A percentile compares a stretch with the other conserved stretches of the same genome.
Evolutionary conservation across 2,888 invertebrate genomes (phyloP).

Genomic region (Beris morrisii): DNA sequence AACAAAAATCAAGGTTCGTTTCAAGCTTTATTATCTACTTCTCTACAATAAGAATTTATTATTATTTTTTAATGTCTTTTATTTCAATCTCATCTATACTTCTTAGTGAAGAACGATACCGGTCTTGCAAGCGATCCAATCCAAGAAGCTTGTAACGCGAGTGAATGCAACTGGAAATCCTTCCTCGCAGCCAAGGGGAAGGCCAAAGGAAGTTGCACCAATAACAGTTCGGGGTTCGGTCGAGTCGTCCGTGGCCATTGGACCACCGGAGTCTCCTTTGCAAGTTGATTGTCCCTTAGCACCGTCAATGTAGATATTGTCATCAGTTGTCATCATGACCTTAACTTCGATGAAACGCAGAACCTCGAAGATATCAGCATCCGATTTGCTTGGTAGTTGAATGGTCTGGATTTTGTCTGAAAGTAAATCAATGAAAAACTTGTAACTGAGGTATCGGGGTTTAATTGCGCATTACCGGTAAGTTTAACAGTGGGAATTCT

Average conservation of each 20-base stretch:
- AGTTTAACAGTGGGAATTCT: constrained; percentile 27
- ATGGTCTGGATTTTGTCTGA: constrained; percentile 20
- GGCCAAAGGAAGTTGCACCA: constrained; percentile 33
- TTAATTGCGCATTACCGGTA: constrained; percentile 28
- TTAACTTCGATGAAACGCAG: constrained; percentile 18
- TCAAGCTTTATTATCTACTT: too few species aligned
- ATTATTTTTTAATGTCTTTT: too few species aligned
- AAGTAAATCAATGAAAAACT: too few species aligned
- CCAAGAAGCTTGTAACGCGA: constrained; percentile 27
- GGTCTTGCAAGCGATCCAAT: constrained; percentile 24
- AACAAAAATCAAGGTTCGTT: not conserved
- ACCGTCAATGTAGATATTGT: constrained; percentile 49
- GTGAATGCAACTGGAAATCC: constrained; percentile 33
- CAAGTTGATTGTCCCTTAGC: constrained; percentile 47
- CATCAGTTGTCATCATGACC: constrained; percentile 12
- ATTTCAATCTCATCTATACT: too few species aligned
- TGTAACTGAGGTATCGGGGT: too few species aligned
- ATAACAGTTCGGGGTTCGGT: constrained; percentile 25
- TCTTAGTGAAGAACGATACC: constrained; percentile 8
- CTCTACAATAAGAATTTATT: too few species aligned
- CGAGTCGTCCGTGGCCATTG: constrained; percentile 40
- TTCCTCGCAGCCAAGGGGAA: constrained; percentile 29
- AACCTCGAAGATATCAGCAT: not conserved
- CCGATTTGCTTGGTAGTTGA: constrained; percentile 3
- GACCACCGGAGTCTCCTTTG: constrained; percentile 51